Conservation (phyloP, 2,797 vertebrate genomes). For the Emys orbicularis region DNA sequence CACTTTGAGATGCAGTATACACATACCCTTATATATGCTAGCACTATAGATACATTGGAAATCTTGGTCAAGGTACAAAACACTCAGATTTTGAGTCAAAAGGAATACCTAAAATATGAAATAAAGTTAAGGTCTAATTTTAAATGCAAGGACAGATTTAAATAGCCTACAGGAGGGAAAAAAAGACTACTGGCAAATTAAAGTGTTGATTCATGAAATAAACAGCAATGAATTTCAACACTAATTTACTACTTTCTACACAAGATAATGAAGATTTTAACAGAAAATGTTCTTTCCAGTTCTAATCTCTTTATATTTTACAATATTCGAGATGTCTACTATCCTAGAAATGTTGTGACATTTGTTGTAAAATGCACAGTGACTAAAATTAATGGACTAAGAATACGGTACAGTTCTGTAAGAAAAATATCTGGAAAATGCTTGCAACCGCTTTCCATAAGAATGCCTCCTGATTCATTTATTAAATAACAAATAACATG, state of each 20-base stretch:
- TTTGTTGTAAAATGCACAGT: conserved; percentile 26
- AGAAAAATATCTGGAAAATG: conserved; percentile 55
- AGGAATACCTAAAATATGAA: neutral
- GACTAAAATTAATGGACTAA: conserved; percentile 57
- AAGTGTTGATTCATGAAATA: conserved; percentile 47
- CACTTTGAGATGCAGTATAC: no score
- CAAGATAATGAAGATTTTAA: conserved; percentile 62
- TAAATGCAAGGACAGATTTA: neutral
- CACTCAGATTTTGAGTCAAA: neutral
- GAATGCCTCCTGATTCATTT: conserved; percentile 10
- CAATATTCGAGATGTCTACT: conserved; percentile 30
- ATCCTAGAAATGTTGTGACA: conserved; percentile 32
- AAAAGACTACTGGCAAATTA: conserved; percentile 18
- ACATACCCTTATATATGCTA: neutral
- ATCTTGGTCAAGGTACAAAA: neutral
- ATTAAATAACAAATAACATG: conserved; percentile 30
- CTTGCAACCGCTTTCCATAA: conserved; percentile 26
- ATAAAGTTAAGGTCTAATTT: neutral
- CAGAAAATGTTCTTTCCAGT: conserved; percentile 52
- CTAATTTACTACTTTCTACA: conserved; percentile 56
- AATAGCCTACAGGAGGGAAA: neutral
- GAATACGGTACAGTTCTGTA: conserved; percentile 10
- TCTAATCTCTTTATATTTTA: conserved; percentile 61
- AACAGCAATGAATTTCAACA: conserved; percentile 42
- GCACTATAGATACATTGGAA: neutral